These are phyloP conservation scores for Cassiopea andromeda DNA, from an alignment of 30 jellyfish, hydroid and myxozoan genomes.

Conservation along the genomic window DNA sequence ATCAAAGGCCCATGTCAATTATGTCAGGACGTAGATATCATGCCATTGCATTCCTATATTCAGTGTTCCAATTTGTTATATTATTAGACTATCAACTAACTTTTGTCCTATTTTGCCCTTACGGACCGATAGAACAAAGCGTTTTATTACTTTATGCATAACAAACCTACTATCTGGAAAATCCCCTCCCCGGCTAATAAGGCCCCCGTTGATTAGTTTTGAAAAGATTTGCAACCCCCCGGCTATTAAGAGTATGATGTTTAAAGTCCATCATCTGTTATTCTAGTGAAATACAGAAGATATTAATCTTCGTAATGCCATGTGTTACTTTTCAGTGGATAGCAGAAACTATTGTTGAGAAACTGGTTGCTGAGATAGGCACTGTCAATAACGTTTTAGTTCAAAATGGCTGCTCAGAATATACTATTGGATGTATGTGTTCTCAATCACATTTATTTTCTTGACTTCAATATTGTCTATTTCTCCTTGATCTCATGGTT, in stretches of 20 bases:
- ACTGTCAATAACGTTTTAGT: constrained; percentile 62
- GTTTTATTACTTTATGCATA: neutral
- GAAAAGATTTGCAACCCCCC: neutral
- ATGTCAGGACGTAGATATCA: too few relatives aligned
- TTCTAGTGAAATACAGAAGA: neutral
- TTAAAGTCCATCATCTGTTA: neutral
- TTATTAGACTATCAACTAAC: too few relatives aligned
- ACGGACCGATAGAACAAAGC: too few relatives aligned
- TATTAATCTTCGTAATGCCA: neutral
- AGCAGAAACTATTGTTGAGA: constrained; percentile 96
- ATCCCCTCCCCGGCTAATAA: too few relatives aligned
- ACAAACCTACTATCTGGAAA: too few relatives aligned
- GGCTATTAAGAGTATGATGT: neutral
- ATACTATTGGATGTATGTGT: constrained; percentile 86
- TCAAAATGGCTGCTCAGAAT: constrained; percentile 88
- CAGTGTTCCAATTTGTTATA: too few relatives aligned
- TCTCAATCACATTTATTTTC: neutral
- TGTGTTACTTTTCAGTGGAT: constrained; percentile 77
- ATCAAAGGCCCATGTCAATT: too few relatives aligned
- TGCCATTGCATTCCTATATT: too few relatives aligned
- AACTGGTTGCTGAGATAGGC: constrained; percentile 71
- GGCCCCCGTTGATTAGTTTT: neutral
- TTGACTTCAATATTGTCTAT: too few relatives aligned
- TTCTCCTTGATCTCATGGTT: too few relatives aligned
- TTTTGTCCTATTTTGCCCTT: too few relatives aligned